Evolutionary conservation across 1,140 invertebrate species (phyloP), one percentile per base, ranked within the genome.

Genomic region (Drosophila mojavensis): DNA sequence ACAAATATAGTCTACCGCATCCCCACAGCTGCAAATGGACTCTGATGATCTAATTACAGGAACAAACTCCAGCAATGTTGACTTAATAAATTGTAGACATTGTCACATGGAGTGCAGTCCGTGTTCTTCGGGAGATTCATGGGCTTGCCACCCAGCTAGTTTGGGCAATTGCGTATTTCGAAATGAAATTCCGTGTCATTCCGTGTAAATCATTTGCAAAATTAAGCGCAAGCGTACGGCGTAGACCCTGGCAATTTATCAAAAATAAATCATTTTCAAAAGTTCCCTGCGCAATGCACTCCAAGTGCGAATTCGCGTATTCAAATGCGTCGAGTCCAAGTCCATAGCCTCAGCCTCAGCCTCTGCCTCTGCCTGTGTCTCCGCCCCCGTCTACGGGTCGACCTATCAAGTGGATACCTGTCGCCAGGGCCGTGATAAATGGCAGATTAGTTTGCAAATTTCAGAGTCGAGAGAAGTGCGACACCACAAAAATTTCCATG

Each of bases 251-350:
- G 76, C 71, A 86, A 91, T 91, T 91, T 91, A 91, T 91, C 90
- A 91, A 91, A 90, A 90, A 91, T 91, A 90, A 91, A 91, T 91
- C 90, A 91, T 91, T 82, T 89, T 88, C 75, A 78, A 82, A 84
- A 75, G 67, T 61, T 53, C 82, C 59, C 30, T 60, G 6, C 20
- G 45, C 55, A 47, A 39, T 75, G 72, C 72, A 24, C 20, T 24
- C 20, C 20, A 58, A 59, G 70, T 60, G 75, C 68, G 61, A 56
- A 45, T 73, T 13, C 36, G 58, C 45, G 66, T 59, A 48, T 59
- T 17, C 59, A 43, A 51, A 53, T 26, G 11, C 11, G 24, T 28
- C 26, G 26, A 28, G 26, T 53, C 50, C 51, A 54, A 73, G 45
- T 59, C 39, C 36, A 28, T 71, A 36, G 30, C 43, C 54, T 9